Conservation (phyloP, 2,888 invertebrate species). For the Congeria kusceri region DNA sequence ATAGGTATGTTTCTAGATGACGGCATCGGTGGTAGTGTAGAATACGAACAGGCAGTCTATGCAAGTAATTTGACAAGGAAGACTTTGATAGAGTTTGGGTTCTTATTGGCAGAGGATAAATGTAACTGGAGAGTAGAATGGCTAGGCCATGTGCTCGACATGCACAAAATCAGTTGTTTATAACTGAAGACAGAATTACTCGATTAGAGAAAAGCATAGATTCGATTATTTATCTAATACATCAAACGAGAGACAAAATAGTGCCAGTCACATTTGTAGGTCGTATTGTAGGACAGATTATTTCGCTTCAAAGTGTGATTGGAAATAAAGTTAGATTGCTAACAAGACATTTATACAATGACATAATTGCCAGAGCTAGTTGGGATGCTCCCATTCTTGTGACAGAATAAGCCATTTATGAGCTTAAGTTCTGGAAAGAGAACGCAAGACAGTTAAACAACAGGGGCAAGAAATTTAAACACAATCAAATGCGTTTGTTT, state of each 20-base stretch:
- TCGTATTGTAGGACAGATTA: constrained; percentile 3
- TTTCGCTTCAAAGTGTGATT: background rate
- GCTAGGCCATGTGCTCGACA: constrained; percentile 23
- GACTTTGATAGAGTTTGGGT: too few species aligned
- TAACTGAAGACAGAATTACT: constrained; percentile 1
- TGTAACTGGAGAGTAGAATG: constrained; percentile 5
- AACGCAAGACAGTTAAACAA: background rate
- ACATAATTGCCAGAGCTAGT: constrained; percentile 4
- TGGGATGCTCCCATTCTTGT: constrained; percentile 16
- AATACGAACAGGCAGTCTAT: too few species aligned
- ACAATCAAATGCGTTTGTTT: background rate
- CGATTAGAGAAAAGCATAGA: background rate
- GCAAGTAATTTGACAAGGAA: too few species aligned
- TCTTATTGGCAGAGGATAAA: too few species aligned
- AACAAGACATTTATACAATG: constrained; percentile 8
- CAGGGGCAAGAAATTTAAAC: background rate
- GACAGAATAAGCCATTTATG: background rate
- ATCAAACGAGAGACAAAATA: background rate
- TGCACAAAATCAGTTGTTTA: constrained; percentile 5
- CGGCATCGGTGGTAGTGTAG: too few species aligned
- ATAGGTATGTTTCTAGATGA: too few species aligned
- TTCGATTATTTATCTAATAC: constrained; percentile 4
- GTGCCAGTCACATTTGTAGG: constrained; percentile 4
- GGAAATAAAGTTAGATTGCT: background rate
- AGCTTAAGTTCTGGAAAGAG: background rate